These are phyloP conservation scores for Sarcophilus harrisii DNA, from an alignment of 2,797 vertebrate species.

Conservation along the genomic window DNA sequence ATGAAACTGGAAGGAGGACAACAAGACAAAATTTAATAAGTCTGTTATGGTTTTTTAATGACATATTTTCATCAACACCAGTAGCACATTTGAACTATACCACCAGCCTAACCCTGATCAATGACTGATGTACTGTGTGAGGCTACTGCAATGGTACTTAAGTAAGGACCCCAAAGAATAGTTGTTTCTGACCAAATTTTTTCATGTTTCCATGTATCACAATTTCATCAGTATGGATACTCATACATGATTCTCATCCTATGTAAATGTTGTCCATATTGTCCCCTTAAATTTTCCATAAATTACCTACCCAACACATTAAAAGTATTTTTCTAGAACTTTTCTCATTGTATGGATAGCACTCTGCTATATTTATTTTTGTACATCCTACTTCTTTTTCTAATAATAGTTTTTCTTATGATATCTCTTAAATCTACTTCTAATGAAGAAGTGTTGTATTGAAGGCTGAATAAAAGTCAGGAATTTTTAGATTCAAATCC, in stretches of 20 bases:
- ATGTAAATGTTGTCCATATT: background rate
- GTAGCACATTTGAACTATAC: background rate
- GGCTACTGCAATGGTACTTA: background rate
- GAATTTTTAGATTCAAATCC: background rate
- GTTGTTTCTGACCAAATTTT: background rate
- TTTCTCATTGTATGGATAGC: background rate
- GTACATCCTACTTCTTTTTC: background rate
- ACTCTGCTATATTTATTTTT: background rate
- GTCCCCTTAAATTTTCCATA: background rate
- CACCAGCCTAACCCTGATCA: background rate
- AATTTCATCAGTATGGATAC: background rate
- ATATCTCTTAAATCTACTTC: background rate
- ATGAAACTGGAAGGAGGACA: background rate
- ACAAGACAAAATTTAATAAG: background rate
- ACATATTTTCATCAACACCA: background rate
- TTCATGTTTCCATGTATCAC: background rate
- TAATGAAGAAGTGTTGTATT: background rate
- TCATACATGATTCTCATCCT: background rate
- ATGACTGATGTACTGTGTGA: background rate
- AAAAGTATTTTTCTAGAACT: background rate
- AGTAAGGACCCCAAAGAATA: background rate
- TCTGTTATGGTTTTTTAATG: background rate
- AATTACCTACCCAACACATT: background rate
- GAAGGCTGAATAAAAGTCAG: background rate
- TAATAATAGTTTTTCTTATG: background rate